Conservation (phyloP, 2,888 invertebrate genomes). For the Parascotia fuliginaria region DNA sequence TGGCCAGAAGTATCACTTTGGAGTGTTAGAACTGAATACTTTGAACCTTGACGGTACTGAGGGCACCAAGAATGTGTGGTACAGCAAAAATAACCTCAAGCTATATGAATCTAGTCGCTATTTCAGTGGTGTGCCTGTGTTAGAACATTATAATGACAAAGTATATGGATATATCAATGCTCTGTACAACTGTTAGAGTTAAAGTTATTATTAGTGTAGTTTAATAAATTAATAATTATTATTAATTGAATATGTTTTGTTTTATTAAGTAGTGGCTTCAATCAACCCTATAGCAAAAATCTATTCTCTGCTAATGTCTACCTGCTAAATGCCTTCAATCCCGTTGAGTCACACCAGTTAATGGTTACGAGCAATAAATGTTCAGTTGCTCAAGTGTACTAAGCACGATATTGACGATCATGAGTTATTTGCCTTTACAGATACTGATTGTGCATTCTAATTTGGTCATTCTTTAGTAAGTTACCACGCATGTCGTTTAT, state of each 20-base stretch:
- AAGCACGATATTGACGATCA: no score
- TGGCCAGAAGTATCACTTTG: constrained; percentile 91
- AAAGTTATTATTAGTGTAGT: constrained; percentile 51
- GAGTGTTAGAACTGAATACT: constrained; percentile 93
- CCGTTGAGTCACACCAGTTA: no score
- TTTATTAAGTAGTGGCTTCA: constrained; percentile 11
- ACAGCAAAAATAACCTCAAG: constrained; percentile 87
- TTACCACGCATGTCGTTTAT: no score
- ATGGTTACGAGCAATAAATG: no score
- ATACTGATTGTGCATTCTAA: no score
- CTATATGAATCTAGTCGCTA: constrained; percentile 89
- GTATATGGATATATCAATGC: constrained; percentile 92
- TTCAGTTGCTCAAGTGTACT: no score
- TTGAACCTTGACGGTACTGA: constrained; percentile 87
- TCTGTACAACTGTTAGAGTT: constrained; percentile 89
- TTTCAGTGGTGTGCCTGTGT: constrained; percentile 86
- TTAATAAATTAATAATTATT: constrained; percentile 48
- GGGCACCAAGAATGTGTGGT: constrained; percentile 92
- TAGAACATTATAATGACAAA: constrained; percentile 91
- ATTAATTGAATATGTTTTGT: constrained; percentile 35
- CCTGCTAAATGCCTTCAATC: no score
- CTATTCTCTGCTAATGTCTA: no score
- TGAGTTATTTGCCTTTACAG: no score
- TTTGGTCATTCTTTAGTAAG: no score
- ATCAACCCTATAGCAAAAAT: no score